Evolutionary conservation across 1,140 invertebrate species (phyloP), one percentile per base, ranked within the genome.

Genomic region (Formica selysi): DNA sequence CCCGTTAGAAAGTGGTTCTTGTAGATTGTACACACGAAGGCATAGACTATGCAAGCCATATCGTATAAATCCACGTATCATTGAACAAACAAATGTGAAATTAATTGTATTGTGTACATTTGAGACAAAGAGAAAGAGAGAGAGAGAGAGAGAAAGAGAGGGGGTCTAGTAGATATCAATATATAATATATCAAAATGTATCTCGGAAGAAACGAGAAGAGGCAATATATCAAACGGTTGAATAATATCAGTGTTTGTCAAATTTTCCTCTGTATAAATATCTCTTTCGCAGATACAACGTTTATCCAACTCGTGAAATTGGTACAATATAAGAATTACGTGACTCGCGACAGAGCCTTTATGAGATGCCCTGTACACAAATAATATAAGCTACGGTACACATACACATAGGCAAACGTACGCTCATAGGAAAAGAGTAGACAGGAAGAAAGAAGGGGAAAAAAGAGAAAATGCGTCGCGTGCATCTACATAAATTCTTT

Each of bases 401-500:
- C 78, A 83, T 26, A 73, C 62, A 80, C 65, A 83, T 48, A 73
- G 79, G 67, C 81, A 78, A 76, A 54, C 44, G 73, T 64, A 64
- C 26, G 51, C 84, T 68, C 62, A 86, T 68, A 64, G 76, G 76
- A 48, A 86, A 80, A 81, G 57, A 44, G 57, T 54, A 70, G 26
- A 86, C 44, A 61, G 29, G 44, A 13, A 19, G 38, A 38, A 57
- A 62, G 22, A 44, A 38, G 57, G 48, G 59, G 22, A 32, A 81
- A 59, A 81, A 44, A 57, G 67, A 81, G 67, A 61, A 83, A 74
- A 74, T 61, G 38, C 79, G 79, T 73, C 79, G 79, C 26, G 48
- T 51, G 79, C 79, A 83, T 83, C 68, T 73, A 83, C 79, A 83
- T 83, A 83, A 83, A 83, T 83, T 83, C 79, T 83, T 83, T 83